Evolutionary conservation across 2,113 vertebrate species (phyloP), one percentile per base, ranked within the genome.

Genomic region (Machaerirhynchus nigripectus): DNA sequence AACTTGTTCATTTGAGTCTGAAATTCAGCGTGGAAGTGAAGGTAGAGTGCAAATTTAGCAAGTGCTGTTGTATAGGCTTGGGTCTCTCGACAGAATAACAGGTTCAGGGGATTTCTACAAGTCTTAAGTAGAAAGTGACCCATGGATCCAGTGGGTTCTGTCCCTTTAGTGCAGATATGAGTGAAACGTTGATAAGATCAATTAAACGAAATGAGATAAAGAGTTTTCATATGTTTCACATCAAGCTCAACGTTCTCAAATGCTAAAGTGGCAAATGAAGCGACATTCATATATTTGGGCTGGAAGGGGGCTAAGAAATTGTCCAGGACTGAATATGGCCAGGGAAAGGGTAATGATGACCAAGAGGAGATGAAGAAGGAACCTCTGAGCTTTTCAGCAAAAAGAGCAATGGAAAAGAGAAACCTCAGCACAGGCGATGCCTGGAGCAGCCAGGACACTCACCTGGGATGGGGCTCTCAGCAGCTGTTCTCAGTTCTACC

Each of bases 341-440:
- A 79, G 40, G 10, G 71, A 53, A 40, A 56, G 1, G 18, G 11
- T 31, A n/a, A 40, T 0, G 0, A 47, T 5, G 8, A 19, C 13
- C 19, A 69, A 52, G 49, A 59, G 44, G 11, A n/a, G 33, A 47
- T 6, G 6, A 39, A 52, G 52, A 88, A 90, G 4, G 9, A 67
- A 60, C 1, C 9, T n/a, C 10, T 47, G n/a, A 77, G 18, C 2
- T 70, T 87, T 52, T 44, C 59, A 59, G 7, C 30, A 84, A 30
- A n/a, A 33, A 61, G 20, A 1, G 2, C 10, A 30, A 24, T 20
- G 14, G 15, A 12, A 46, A 21, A 70, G 15, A 81, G 26, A 84
- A 89, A 67, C 13, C 7, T 53, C 47, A 59, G 17, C 40, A n/a
- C 5, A 74, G 24, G 6, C 13, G 26, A 33, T 60, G 23, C 4